A percentile compares a stretch with the other conserved stretches of the same genome.
These are phyloP conservation scores for Remorina albescens DNA, from an alignment of 2,797 vertebrate species.

Conservation along the genomic window DNA sequence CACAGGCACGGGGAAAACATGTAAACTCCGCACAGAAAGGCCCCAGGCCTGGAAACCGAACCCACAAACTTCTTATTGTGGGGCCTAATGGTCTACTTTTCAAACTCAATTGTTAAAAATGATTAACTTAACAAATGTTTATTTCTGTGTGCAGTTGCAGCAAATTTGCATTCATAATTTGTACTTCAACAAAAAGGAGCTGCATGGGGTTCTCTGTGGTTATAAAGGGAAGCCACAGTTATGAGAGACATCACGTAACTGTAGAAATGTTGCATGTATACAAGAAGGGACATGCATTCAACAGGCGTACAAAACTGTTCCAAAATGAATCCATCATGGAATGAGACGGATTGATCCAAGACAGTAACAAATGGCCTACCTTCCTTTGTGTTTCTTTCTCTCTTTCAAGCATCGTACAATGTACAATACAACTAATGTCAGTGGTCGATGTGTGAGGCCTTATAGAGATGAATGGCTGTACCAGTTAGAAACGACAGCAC, in stretches of 20 bases:
- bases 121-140: neutral
- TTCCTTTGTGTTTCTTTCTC: neutral
- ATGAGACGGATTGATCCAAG: constrained; percentile 44
- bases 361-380: constrained; percentile 59
- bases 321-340: constrained; percentile 60
- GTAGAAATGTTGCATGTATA: neutral
- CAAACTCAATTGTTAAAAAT: neutral
- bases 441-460: constrained; percentile 47
- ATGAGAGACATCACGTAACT: neutral
- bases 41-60: too few relatives aligned
- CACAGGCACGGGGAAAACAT: too few relatives aligned
- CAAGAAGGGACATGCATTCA: constrained; percentile 19
- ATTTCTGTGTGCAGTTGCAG: neutral
- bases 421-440: constrained; percentile 44
- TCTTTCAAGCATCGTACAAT: constrained; percentile 26
- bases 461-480: constrained; percentile 71
- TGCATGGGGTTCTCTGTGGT: neutral
- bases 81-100: constrained; percentile 1
- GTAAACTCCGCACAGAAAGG: too few relatives aligned
- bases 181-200: neutral
- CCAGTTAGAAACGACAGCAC: constrained; percentile 62
- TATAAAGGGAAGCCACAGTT: neutral
- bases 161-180: neutral
- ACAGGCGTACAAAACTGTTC: constrained; percentile 38
- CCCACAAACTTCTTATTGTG: too few relatives aligned